phyloP scores from a whole-genome alignment of 1,140 invertebrate genomes.

The Philopotamus ludificatus region DNA sequence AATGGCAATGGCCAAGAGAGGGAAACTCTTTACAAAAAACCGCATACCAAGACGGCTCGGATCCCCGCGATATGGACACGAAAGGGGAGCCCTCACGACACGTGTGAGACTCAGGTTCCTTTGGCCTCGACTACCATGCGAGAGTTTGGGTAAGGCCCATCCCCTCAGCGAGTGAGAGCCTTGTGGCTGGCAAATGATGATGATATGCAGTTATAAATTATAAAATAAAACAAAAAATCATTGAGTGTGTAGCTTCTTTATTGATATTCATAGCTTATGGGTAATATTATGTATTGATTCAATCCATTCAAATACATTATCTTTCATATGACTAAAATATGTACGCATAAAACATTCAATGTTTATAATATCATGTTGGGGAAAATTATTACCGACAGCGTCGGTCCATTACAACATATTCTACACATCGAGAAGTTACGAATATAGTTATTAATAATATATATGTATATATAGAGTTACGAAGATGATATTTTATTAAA shows the following conservation, averaged over 20 bases:
- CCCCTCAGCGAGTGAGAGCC: no score
- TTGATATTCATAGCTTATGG: conserved; percentile 34
- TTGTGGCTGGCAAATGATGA: no score
- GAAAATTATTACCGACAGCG: neutral
- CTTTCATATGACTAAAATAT: conserved; percentile 34
- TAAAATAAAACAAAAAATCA: no score
- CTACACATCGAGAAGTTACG: conserved; percentile 21
- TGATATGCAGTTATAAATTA: no score
- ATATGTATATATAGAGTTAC: neutral
- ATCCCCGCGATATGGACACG: no score
- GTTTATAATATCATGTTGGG: conserved; percentile 20
- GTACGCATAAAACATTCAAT: conserved; percentile 36
- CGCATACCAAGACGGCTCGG: no score
- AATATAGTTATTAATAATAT: neutral
- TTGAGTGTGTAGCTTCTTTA: conserved; percentile 34
- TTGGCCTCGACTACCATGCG: no score
- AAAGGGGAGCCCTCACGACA: no score
- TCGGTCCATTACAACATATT: conserved; percentile 1
- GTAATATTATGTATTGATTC: neutral
- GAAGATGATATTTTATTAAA: neutral
- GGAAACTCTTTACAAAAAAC: no score
- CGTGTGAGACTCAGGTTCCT: no score
- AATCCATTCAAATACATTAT: conserved; percentile 26
- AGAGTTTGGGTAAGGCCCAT: no score
- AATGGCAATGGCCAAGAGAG: no score